Evolutionary conservation across 2,888 invertebrate species (phyloP).

Genomic region (Pyrrhosoma nymphula): DNA sequence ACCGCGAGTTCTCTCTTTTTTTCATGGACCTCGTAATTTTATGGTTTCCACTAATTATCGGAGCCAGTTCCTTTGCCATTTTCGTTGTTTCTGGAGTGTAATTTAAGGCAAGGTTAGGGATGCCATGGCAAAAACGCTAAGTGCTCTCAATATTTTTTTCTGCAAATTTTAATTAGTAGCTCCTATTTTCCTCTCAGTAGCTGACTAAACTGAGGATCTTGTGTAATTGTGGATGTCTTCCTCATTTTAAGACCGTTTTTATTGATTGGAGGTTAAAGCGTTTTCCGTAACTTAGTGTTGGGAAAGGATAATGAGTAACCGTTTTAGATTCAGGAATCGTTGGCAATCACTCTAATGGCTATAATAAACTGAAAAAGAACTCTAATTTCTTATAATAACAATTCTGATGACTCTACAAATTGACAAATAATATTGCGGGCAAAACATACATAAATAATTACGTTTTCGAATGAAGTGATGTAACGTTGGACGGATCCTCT

Average conservation of each 20-base stretch:
- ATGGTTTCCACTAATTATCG: constrained; percentile 25
- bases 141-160: background rate
- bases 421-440: too few species aligned
- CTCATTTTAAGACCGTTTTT: background rate
- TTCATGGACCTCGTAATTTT: background rate
- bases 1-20: background rate
- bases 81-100: background rate
- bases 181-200: background rate
- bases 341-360: background rate
- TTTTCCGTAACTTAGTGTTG: background rate
- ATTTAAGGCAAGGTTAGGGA: background rate
- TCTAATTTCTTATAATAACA: too few species aligned
- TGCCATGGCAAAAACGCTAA: background rate
- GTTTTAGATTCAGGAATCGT: background rate
- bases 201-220: background rate
- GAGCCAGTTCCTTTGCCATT: background rate
- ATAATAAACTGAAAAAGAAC: background rate
- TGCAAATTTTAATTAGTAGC: constrained; percentile 11
- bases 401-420: too few species aligned
- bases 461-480: too few species aligned
- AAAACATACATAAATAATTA: too few species aligned
- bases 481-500: too few species aligned
- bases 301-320: background rate
- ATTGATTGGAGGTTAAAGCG: background rate
- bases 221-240: background rate